phyloP scores from a whole-genome alignment of 2,888 invertebrate genomes.

The Baccha elongata region DNA sequence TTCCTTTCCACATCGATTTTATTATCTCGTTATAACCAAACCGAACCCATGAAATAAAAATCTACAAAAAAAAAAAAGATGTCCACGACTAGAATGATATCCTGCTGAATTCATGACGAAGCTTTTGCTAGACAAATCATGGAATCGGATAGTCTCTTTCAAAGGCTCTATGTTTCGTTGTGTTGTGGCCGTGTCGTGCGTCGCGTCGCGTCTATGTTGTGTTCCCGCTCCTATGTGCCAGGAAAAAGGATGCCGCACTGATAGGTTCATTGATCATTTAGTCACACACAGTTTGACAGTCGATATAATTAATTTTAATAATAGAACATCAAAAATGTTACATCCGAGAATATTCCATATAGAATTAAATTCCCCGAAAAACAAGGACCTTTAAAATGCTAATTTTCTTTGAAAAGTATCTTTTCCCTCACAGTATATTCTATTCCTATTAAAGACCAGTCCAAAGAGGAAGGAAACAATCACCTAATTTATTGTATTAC shows the following conservation, averaged over 20 bases:
- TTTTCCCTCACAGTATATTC: slow-evolving; percentile 3
- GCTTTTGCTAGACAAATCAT: slow-evolving; percentile 58
- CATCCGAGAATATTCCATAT: slow-evolving; percentile 19
- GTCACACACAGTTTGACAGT: slow-evolving; percentile 48
- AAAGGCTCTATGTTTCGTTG: slow-evolving; percentile 16
- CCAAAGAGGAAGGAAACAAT: slow-evolving; percentile 65
- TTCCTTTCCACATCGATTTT: slow-evolving; percentile 55
- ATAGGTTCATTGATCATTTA: slow-evolving; percentile 72
- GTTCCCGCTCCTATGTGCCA: slow-evolving; percentile 48
- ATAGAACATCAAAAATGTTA: slow-evolving; percentile 56
- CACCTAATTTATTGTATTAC: slow-evolving; percentile 70
- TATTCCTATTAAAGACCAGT: slow-evolving; percentile 5
- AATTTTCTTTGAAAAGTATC: slow-evolving; percentile 46
- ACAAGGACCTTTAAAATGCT: slow-evolving; percentile 54
- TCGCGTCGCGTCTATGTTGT: background rate
- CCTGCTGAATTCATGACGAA: slow-evolving; percentile 25
- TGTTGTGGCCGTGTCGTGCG: background rate
- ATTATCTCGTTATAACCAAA: slow-evolving; percentile 58
- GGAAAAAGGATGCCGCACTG: slow-evolving; percentile 58
- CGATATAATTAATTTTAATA: slow-evolving; percentile 63
- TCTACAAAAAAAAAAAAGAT: slow-evolving; percentile 19
- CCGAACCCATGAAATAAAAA: slow-evolving; percentile 8
- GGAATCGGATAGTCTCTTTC: background rate
- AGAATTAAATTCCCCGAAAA: slow-evolving; percentile 23
- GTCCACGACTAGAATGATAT: slow-evolving; percentile 60